These are phyloP conservation scores for Orgyia antiqua DNA, from an alignment of 2,888 invertebrate species.

Conservation along the genomic window DNA sequence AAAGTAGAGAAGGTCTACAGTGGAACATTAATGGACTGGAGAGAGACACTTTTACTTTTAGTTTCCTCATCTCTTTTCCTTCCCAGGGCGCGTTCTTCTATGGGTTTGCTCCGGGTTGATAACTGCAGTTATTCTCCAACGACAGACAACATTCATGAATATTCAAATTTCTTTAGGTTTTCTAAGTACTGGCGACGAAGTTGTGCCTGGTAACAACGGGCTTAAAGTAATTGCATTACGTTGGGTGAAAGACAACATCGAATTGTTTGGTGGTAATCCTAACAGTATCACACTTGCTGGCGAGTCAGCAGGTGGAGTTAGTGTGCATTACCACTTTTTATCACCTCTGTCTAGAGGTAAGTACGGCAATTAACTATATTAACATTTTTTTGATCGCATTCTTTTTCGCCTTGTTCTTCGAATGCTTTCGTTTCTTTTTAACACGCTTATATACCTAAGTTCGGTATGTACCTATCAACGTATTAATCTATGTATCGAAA, in stretches of 20 bases:
- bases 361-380: background rate
- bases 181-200: slow-evolving; percentile 83
- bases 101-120: too few species aligned
- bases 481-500: background rate
- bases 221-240: slow-evolving; percentile 82
- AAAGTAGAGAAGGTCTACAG: too few species aligned
- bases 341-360: slow-evolving; percentile 80
- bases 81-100: too few species aligned
- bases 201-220: slow-evolving; percentile 84
- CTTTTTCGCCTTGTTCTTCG: background rate
- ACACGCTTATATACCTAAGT: too few species aligned
- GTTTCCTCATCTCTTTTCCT: too few species aligned
- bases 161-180: slow-evolving; percentile 80
- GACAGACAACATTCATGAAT: too few species aligned
- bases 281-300: slow-evolving; percentile 83
- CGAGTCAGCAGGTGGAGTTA: slow-evolving; percentile 85
- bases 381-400: background rate
- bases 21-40: too few species aligned
- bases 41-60: too few species aligned
- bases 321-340: slow-evolving; percentile 84
- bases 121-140: too few species aligned
- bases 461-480: too few species aligned
- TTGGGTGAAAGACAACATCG: slow-evolving; percentile 83
- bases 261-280: slow-evolving; percentile 84
- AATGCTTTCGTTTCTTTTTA: too few species aligned